These are phyloP conservation scores for Ichneumoninae sp. DNA, from an alignment of 2,888 invertebrate genomes.

Conservation along the genomic window DNA sequence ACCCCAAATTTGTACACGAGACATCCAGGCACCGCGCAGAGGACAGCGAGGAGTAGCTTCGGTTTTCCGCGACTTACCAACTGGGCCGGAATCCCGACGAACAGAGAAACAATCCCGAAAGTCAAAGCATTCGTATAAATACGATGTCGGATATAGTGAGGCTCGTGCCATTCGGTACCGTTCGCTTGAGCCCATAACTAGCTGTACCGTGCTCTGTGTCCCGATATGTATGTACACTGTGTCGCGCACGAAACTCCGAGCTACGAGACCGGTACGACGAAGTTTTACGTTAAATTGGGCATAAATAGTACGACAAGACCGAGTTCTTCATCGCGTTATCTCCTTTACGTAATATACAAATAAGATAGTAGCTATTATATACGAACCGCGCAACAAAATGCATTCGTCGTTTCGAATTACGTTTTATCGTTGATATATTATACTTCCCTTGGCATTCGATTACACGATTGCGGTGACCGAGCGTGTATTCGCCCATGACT, in stretches of 20 bases:
- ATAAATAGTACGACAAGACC: conserved; percentile 40
- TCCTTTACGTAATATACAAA: conserved; percentile 17
- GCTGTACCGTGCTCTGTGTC: conserved; percentile 6
- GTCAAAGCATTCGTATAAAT: conserved; percentile 65
- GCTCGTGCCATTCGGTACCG: conserved; percentile 57
- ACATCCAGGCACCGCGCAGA: conserved; percentile 11
- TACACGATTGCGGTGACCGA: conserved; percentile 1
- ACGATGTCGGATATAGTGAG: conserved; percentile 52
- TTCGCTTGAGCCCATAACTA: conserved; percentile 39
- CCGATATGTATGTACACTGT: conserved; percentile 37
- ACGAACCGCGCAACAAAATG: not conserved
- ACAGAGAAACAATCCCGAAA: conserved; percentile 62
- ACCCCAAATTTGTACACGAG: conserved; percentile 1
- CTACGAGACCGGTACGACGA: conserved; percentile 20
- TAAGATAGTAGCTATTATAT: conserved; percentile 12
- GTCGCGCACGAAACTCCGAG: conserved; percentile 53
- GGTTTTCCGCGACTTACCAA: conserved; percentile 44
- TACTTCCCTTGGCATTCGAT: not conserved
- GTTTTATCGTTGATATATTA: conserved; percentile 7
- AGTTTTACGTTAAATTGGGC: conserved; percentile 53
- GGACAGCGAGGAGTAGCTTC: not conserved
- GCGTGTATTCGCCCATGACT: not conserved
- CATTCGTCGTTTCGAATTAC: conserved; percentile 4
- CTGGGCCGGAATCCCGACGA: conserved; percentile 43
- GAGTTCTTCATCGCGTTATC: conserved; percentile 40